These are phyloP conservation scores for Salvelinus fontinalis DNA, from an alignment of 2,113 vertebrate species.

Conservation along the genomic window DNA sequence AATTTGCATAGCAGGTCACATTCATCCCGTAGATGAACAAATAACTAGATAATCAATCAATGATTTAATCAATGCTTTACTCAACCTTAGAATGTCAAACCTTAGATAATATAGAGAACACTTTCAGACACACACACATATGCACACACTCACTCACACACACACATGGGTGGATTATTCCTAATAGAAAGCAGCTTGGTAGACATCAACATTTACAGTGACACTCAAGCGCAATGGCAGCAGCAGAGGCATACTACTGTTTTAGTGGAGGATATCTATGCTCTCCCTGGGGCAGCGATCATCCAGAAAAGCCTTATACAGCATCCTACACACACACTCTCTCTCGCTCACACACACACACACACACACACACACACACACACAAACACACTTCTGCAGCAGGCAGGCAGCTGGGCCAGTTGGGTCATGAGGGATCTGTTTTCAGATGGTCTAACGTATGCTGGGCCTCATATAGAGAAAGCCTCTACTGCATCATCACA, in stretches of 20 bases:
- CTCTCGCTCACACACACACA: too few relatives aligned
- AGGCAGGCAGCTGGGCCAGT: constrained; percentile 44
- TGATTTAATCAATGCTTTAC: constrained; percentile 58
- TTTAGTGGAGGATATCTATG: constrained; percentile 53
- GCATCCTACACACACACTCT: constrained; percentile 13
- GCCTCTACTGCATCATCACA: constrained; percentile 19
- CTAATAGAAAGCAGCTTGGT: constrained; percentile 60
- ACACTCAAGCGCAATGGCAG: constrained; percentile 44
- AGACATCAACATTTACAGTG: constrained; percentile 54
- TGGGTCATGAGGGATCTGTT: constrained; percentile 64
- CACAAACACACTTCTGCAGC: constrained; percentile 8
- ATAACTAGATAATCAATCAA: constrained; percentile 69
- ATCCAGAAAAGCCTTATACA: constrained; percentile 62
- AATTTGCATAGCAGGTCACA: constrained; percentile 65
- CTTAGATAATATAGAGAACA: constrained; percentile 45
- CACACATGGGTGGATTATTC: constrained; percentile 58
- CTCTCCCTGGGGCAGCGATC: constrained; percentile 59
- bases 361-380: too few relatives aligned
- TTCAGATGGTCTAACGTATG: constrained; percentile 69
- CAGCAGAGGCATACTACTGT: constrained; percentile 22
- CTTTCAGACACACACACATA: constrained; percentile 52
- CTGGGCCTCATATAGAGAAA: constrained; percentile 53
- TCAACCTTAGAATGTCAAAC: constrained; percentile 53
- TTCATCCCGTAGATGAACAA: constrained; percentile 59
- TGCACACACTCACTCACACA: constrained; percentile 29